phyloP scores from a whole-genome alignment of 2,888 invertebrate species.

The Trichacis sp. region DNA sequence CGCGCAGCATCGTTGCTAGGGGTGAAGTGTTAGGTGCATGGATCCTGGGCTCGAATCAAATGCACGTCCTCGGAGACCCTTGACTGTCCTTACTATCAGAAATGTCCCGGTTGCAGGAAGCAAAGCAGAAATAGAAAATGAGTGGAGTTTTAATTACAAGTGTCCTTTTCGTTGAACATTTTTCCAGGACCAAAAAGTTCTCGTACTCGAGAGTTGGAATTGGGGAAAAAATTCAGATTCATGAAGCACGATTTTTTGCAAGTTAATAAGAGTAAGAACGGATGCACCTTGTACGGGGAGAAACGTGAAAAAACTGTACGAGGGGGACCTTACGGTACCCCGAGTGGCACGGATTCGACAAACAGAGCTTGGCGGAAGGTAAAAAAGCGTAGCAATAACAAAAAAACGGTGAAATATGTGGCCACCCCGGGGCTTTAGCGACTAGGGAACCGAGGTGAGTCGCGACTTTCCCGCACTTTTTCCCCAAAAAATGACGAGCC shows the following conservation, averaged over 20 bases:
- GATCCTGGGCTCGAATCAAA: too few species aligned
- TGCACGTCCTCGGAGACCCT: too few species aligned
- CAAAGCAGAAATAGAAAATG: too few species aligned
- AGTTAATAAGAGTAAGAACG: slow-evolving; percentile 23
- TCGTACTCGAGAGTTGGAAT: too few species aligned
- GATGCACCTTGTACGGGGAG: slow-evolving; percentile 43
- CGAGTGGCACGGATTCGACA: slow-evolving; percentile 66
- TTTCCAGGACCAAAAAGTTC: too few species aligned
- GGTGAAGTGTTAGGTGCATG: too few species aligned
- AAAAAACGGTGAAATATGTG: slow-evolving; percentile 61
- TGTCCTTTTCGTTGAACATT: too few species aligned
- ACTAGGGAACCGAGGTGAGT: slow-evolving; percentile 25
- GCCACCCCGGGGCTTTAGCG: slow-evolving; percentile 36
- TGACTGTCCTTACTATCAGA: too few species aligned
- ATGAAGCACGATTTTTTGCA: not conserved
- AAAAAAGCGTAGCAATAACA: slow-evolving; percentile 48
- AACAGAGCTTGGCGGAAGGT: slow-evolving; percentile 46
- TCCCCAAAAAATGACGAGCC: slow-evolving; percentile 37
- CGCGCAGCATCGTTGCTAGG: too few species aligned
- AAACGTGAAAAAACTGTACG: slow-evolving; percentile 40
- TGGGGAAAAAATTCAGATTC: too few species aligned
- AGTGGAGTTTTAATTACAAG: too few species aligned
- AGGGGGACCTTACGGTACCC: slow-evolving; percentile 62
- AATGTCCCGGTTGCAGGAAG: too few species aligned
- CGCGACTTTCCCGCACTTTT: slow-evolving; percentile 45